Base-by-base conservation (phyloP, 1,140 invertebrate species). In the Metaphire vulgaris region DNA sequence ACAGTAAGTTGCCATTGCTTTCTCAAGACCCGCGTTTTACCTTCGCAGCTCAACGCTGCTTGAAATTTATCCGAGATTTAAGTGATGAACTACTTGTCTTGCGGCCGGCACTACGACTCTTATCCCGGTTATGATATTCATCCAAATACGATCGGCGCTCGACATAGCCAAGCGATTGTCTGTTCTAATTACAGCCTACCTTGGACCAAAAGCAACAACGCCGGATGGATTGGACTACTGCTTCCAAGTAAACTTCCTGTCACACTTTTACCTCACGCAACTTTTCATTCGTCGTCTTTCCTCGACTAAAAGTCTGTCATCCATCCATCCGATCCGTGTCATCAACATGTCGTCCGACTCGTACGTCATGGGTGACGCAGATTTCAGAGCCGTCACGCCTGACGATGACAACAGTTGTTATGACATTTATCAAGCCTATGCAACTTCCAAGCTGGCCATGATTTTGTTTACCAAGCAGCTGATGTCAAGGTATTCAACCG, bases 261-360 rank as follows among this genome's bases (percentile, higher is more conserved):
- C 69, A n/a, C 69, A 71, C 14, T 71, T 71, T 31, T 33, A 32
- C 30, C 69, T 71, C 33, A 71, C 69, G 1, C n/a, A 32, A 0
- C 69, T 71, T 31, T 32, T 71, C 69, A 21, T 71, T 16, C 30
- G 69, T n/a, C 30, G 30, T 71, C 69, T 16, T n/a, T 1, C n/a
- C 0, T 16, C 15, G 1, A 31, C 69, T 14, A 0, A 71, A 2
- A 21, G n/a, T 29, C 30, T 32, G 15, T 33, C 33, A n/a, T 33
- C 30, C 0, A n/a, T n/a, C 21, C 26, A 28, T 71, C 69, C 30
- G 14, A 30, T 71, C 28, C 69, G 30, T 14, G 33, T 71, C 28
- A 71, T 71, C 30, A 71, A 71, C 29, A 30, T 71, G 69, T 32
- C 69, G n/a, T 71, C 69, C n/a, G 69, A 71, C 30, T 32, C 33